These are phyloP conservation scores for Bugula neritina DNA, from an alignment of 2,888 invertebrate genomes.

Conservation along the genomic window DNA sequence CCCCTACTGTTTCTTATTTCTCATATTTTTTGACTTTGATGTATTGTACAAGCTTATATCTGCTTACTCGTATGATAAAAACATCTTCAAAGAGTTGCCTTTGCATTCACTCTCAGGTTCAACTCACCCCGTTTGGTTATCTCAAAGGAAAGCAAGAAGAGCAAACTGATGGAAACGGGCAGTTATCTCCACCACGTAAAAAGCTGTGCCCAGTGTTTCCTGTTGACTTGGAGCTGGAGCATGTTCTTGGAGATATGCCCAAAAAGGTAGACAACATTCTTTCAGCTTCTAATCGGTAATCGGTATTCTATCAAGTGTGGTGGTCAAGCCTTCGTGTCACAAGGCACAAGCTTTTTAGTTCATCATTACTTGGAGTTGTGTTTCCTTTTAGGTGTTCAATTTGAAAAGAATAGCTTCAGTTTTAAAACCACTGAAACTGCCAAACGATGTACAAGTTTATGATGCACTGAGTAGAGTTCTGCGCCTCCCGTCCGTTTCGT, in stretches of 20 bases:
- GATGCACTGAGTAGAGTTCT: slow-evolving; percentile 73
- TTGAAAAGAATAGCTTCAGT: slow-evolving; percentile 57
- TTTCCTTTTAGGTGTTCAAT: slow-evolving; percentile 63
- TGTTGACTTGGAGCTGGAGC: slow-evolving; percentile 79
- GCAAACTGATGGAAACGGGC: slow-evolving; percentile 52
- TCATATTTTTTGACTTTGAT: no score
- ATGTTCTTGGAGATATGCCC: slow-evolving; percentile 83
- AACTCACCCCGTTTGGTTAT: slow-evolving; percentile 16
- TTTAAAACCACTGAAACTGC: slow-evolving; percentile 58
- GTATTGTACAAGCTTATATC: no score
- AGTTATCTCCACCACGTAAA: slow-evolving; percentile 35
- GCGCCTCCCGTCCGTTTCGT: slow-evolving; percentile 77
- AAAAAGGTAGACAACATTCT: slow-evolving; percentile 66
- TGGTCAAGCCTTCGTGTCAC: no score
- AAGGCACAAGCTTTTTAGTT: no score
- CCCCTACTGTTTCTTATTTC: no score
- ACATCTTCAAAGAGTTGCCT: no score
- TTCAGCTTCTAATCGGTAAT: no score
- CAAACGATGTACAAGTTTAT: slow-evolving; percentile 60
- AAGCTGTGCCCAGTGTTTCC: slow-evolving; percentile 55
- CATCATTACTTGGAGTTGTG: no score
- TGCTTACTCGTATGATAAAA: no score
- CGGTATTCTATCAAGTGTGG: no score
- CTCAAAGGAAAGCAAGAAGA: neutral
- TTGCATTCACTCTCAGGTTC: slow-evolving; percentile 9